These are phyloP conservation scores for Lucilia cuprina DNA, from an alignment of 1,140 invertebrate genomes.

Conservation along the genomic window DNA sequence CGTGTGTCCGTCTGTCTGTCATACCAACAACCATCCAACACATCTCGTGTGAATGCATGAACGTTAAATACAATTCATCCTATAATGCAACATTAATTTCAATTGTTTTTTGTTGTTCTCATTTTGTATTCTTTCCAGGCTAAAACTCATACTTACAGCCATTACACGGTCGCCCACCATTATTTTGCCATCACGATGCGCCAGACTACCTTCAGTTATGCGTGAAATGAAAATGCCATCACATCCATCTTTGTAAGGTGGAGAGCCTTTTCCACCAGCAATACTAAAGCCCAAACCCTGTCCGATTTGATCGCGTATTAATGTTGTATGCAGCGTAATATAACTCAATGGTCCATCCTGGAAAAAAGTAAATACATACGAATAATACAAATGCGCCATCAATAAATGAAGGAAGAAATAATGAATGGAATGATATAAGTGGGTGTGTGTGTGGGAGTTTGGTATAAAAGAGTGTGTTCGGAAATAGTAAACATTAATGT, in stretches of 20 bases:
- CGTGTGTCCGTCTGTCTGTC: background rate
- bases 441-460: background rate
- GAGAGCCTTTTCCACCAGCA: conserved; percentile 90
- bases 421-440: background rate
- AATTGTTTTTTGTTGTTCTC: background rate
- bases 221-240: conserved; percentile 92
- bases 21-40: background rate
- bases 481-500: background rate
- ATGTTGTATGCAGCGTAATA: conserved; percentile 83
- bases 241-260: conserved; percentile 74
- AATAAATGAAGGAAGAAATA: background rate
- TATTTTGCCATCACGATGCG: conserved; percentile 91
- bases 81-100: conserved; percentile 15
- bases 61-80: background rate
- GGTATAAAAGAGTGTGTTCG: background rate
- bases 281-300: conserved; percentile 92
- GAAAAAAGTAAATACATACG: background rate
- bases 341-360: conserved; percentile 67
- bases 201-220: conserved; percentile 90
- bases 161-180: conserved; percentile 91
- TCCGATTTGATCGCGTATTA: conserved; percentile 86
- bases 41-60: background rate
- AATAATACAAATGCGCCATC: background rate
- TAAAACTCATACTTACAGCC: conserved; percentile 72
- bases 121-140: background rate